Base-by-base conservation (phyloP, 2,888 invertebrate genomes). In the Galeruca laticollis region DNA sequence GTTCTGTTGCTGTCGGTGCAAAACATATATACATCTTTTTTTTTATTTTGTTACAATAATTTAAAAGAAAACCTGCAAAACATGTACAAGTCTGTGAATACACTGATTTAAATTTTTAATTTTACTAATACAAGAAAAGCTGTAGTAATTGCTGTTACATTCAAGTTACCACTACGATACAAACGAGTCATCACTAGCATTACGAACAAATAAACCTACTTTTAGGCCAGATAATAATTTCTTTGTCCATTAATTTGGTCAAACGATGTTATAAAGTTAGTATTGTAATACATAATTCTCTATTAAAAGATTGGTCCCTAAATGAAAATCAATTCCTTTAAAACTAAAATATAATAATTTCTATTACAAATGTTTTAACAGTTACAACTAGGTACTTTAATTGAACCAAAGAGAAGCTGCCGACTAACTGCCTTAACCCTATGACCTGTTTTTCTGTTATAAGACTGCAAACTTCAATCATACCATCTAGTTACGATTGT, bases 71-170 rank as follows among this genome's bases (percentile, higher is more conserved):
- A 56, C 54, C 15, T 63, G 54, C 40, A 40, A 63, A 9, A 63
- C 54, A 11, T 18, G 18, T 31, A 33, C 49, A 15, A 59, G 60
- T n/a, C 51, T 51, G 35, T n/a, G 59, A 33, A 31, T 47, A 26
- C 18, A 54, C 35, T 40, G 61, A 73, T 70, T 72, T 69, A 68
- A 72, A 73, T 75, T 75, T 73, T 60, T 71, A 71, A 77, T 77
- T 71, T 62, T 37, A 68, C 68, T 71, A 72, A 71, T 70, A 68
- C 70, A 76, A 78, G 76, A 79, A 80, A 78, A 75, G 75, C 74
- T 75, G 77, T 79, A 74, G 76, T 80, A 81, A 81, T 81, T 79
- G 79, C 76, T 75, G 76, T 79, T 73, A 79, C 79, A 80, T 75
- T 77, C 76, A 76, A 78, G 75, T 80, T 76, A 80, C 75, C 77